Evolutionary conservation across 2,888 invertebrate species (phyloP).

Genomic region (Campaea margaritaria): DNA sequence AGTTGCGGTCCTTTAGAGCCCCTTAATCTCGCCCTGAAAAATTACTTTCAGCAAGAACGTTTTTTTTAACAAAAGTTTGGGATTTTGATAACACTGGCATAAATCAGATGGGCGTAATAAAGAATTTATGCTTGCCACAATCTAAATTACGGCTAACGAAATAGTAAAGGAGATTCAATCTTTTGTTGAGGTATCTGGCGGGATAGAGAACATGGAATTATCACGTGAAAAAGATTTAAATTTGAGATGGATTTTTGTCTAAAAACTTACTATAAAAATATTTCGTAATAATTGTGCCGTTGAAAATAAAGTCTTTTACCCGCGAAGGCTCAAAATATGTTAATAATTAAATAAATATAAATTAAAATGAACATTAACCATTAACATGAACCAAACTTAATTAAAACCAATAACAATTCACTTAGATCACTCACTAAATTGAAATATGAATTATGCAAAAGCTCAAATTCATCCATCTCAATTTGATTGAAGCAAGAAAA

Average conservation of each 20-base stretch:
- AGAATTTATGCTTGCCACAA: conserved; percentile 36
- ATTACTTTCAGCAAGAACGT: conserved; percentile 45
- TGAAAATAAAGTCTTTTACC: no score
- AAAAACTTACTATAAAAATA: no score
- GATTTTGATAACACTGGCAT: conserved; percentile 46
- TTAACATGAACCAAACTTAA: conserved; percentile 5
- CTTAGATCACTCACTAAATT: background rate
- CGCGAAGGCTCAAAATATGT: no score
- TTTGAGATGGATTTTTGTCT: background rate
- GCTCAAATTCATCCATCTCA: conserved; percentile 21
- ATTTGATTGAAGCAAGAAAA: conserved; percentile 34
- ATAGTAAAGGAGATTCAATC: background rate
- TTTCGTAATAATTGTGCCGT: no score
- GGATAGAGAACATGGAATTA: no score
- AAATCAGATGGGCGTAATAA: conserved; percentile 45
- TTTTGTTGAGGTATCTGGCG: background rate
- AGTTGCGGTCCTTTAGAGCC: conserved; percentile 41
- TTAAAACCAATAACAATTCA: background rate
- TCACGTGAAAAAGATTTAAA: no score
- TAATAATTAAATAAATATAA: no score
- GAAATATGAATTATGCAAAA: conserved; percentile 32
- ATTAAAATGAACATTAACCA: background rate
- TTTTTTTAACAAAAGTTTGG: conserved; percentile 35
- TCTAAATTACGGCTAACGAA: conserved; percentile 28
- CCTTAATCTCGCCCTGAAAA: conserved; percentile 50